Percentiles rank a stretch among this genome's conserved stretches.
phyloP scores from a whole-genome alignment of 2,113 vertebrate species.

The Dipodomys merriami region DNA sequence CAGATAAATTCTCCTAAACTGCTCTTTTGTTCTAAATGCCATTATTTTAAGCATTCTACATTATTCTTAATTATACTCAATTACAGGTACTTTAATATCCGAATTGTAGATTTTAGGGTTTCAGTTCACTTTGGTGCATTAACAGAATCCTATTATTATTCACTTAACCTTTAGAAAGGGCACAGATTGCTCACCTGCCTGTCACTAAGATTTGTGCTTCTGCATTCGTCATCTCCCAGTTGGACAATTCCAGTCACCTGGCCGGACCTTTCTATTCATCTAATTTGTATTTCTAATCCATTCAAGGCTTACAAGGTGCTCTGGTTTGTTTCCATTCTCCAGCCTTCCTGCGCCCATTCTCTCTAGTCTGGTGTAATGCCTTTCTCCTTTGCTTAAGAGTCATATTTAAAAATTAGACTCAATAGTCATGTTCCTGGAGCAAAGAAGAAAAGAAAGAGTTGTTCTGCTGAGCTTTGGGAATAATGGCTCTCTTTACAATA shows the following conservation, averaged over 20 bases:
- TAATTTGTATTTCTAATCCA: slow-evolving; percentile 2
- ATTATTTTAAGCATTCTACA: slow-evolving; percentile 48
- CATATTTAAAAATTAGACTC: neutral
- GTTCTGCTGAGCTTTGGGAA: neutral
- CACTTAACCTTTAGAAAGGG: slow-evolving; percentile 70
- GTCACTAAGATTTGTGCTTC: slow-evolving; percentile 41
- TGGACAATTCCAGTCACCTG: neutral
- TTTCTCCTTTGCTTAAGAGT: slow-evolving; percentile 33
- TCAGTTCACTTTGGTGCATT: slow-evolving; percentile 25
- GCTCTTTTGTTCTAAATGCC: slow-evolving; percentile 42
- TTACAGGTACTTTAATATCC: slow-evolving; percentile 49
- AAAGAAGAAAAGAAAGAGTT: neutral
- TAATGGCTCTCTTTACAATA: neutral
- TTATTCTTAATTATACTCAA: slow-evolving; percentile 55
- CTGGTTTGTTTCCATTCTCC: neutral
- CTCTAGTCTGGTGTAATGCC: neutral
- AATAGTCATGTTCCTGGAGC: neutral
- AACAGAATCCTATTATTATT: slow-evolving; percentile 59
- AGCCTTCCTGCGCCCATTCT: neutral
- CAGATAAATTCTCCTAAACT: slow-evolving; percentile 10
- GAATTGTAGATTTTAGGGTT: slow-evolving; percentile 26
- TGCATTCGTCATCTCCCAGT: slow-evolving; percentile 50
- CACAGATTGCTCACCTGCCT: slow-evolving; percentile 8
- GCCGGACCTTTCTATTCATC: neutral
- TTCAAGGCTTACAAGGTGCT: slow-evolving; percentile 19